Evolutionary conservation across 2,888 invertebrate genomes (phyloP).

Genomic region (Ellobium chinense): DNA sequence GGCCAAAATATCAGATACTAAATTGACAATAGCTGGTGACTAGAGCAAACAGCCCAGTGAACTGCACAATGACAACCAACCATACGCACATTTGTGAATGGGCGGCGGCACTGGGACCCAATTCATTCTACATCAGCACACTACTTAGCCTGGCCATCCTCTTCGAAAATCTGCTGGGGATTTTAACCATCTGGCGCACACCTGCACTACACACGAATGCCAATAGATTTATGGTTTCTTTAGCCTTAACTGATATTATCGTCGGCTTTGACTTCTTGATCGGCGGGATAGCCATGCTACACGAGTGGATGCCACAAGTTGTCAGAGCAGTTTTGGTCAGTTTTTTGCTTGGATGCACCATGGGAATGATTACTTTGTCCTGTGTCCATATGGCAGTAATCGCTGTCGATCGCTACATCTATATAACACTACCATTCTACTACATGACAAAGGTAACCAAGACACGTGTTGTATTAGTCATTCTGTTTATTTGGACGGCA

Average conservation of each 20-base stretch:
- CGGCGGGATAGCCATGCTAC: too few species aligned
- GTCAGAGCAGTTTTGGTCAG: not conserved
- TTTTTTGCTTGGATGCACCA: not conserved
- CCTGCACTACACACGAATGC: not conserved
- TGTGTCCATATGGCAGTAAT: not conserved
- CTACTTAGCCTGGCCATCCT: too few species aligned
- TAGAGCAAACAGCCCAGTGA: too few species aligned
- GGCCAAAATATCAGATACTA: too few species aligned
- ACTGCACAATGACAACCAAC: too few species aligned
- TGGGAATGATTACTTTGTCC: not conserved
- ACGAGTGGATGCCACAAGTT: not conserved
- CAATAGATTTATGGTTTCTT: not conserved
- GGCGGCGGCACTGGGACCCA: too few species aligned
- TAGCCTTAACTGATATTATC: not conserved
- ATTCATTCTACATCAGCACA: too few species aligned
- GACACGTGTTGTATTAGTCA: too few species aligned
- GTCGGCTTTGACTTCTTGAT: not conserved
- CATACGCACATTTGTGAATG: too few species aligned
- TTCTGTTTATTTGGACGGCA: too few species aligned
- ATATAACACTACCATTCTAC: not conserved
- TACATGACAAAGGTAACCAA: not conserved
- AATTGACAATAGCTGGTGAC: too few species aligned
- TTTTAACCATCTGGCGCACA: not conserved
- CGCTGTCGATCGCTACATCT: constrained; percentile 20
- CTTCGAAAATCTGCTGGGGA: not conserved